phyloP scores from a whole-genome alignment of 2,113 vertebrate species.

The Micronisus gabar region DNA sequence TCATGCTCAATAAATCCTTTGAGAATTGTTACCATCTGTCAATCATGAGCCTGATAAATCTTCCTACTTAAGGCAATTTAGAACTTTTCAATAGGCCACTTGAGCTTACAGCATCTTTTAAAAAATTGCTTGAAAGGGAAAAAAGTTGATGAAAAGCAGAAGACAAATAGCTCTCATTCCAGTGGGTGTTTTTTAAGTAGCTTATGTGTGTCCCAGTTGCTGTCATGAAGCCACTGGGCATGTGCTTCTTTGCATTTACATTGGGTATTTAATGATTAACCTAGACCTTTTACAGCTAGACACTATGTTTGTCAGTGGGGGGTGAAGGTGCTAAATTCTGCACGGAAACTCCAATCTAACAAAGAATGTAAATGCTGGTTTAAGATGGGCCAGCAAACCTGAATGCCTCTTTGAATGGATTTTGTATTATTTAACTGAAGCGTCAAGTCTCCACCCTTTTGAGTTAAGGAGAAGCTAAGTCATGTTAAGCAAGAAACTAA shows the following conservation, averaged over 20 bases:
- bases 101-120: not conserved
- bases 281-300: not conserved
- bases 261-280: not conserved
- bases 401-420: not conserved
- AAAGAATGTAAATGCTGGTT: not conserved
- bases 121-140: slow-evolving; percentile 2
- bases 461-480: not conserved
- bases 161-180: not conserved
- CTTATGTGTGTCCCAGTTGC: not conserved
- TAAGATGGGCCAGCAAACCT: not conserved
- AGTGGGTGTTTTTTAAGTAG: not conserved
- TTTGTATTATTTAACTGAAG: not conserved
- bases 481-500: not conserved
- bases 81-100: slow-evolving; percentile 24
- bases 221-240: not conserved
- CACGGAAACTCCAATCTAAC: not conserved
- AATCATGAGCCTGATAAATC: slow-evolving; percentile 33
- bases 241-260: not conserved
- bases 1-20: not conserved
- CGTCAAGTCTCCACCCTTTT: not conserved
- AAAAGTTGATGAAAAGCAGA: slow-evolving; percentile 1
- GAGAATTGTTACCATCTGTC: not conserved
- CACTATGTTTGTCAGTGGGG: not conserved
- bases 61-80: slow-evolving; percentile 27
- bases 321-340: not conserved